Base-by-base conservation (phyloP, 2,797 vertebrate genomes). In the Chloroceryle inda region DNA sequence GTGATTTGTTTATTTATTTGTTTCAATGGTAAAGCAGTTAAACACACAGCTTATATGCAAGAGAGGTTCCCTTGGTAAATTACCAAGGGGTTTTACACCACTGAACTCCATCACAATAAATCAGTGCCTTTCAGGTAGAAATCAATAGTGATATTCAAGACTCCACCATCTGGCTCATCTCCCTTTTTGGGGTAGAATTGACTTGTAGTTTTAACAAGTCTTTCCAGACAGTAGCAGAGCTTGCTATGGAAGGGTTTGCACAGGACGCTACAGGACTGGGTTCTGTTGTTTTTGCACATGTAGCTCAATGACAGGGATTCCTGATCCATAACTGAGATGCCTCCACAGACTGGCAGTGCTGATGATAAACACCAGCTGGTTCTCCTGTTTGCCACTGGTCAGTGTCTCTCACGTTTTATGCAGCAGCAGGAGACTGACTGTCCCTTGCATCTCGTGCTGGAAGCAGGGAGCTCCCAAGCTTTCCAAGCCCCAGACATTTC, bases 1-100 rank as follows among this genome's bases (percentile, higher is more conserved):
- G 71, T 27, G 27, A 6, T 63, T 52, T 92, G 45, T 83, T 85
- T 93, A 55, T 86, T 83, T 83, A 55, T 85, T 83, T 77, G 42
- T 67, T 79, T 94, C 52, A 58, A 56, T 45, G 38, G 14, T 69
- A 86, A 67, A 63, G 27, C 53, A 59, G 42, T 82, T 95, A 83
- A 89, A 68, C n/a, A 82, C 45, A 56, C 18, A 49, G n/a, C 58
- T 71, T 80, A 44, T 18, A 78, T 24, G 53, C 47, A 63, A 87
- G 31, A 91, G n/a, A n/a, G 62, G n/a, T 35, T 53, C 56, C 49
- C 26, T n/a, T 13, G 17, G 58, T 61, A 80, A 91, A 67, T 29
- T 40, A 29, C 37, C 16, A 40, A 81, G 27, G 66, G 18, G 22
- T 37, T 93, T 94, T 69, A 66, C 33, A 33, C 11, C 20, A 31